Evolutionary conservation across 2,113 vertebrate species (phyloP).

Genomic region (Colossoma macropomum): DNA sequence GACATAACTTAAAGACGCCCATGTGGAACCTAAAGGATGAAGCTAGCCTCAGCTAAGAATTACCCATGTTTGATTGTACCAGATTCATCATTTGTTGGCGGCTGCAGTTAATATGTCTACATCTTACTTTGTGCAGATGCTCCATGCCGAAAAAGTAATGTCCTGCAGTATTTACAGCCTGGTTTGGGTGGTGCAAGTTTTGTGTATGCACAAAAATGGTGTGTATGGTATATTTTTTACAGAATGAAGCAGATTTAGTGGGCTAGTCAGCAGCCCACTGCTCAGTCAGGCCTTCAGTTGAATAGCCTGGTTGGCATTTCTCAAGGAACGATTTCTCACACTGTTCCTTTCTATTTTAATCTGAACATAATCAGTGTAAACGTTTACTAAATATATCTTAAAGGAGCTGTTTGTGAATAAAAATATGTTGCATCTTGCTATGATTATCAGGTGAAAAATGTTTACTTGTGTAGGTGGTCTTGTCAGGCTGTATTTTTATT

Average conservation of each 20-base stretch:
- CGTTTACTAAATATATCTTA: not conserved
- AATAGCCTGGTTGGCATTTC: slow-evolving; percentile 29
- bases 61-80: not conserved
- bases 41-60: too few relatives aligned
- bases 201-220: slow-evolving; percentile 19
- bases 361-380: not conserved
- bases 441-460: not conserved
- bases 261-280: slow-evolving; percentile 31
- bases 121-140: not conserved
- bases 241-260: slow-evolving; percentile 33
- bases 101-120: not conserved
- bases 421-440: not conserved
- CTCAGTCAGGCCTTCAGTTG: slow-evolving; percentile 26
- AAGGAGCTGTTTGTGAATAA: not conserved
- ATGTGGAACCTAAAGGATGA: not conserved
- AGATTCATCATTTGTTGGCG: not conserved
- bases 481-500: not conserved
- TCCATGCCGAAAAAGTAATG: not conserved
- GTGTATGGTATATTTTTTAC: not conserved
- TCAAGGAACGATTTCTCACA: slow-evolving; percentile 3
- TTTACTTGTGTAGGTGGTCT: not conserved
- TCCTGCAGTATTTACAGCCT: slow-evolving; percentile 14
- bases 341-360: not conserved
- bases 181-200: not conserved
- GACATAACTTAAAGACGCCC: not conserved